phyloP scores from a whole-genome alignment of 2,797 vertebrate species.

The Arrhamphus sclerolepis region DNA sequence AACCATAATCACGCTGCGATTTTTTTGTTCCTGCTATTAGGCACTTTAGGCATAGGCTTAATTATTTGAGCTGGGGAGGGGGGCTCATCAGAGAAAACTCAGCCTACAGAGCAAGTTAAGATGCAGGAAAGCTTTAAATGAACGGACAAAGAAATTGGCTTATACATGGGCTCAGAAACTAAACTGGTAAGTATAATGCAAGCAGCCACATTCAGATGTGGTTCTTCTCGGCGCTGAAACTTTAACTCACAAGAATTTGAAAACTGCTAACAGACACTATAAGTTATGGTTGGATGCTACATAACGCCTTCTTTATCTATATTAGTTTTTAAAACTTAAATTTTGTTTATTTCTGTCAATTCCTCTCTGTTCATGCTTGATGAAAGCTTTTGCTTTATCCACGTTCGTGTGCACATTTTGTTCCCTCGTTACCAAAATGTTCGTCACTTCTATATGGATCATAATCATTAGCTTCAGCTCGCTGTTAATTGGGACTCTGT shows the following conservation, averaged over 20 bases:
- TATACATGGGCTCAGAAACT: not conserved
- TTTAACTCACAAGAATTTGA: not conserved
- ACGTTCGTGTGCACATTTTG: too few relatives aligned
- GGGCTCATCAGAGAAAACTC: slow-evolving; percentile 17
- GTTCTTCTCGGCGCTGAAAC: not conserved
- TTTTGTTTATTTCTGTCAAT: too few relatives aligned
- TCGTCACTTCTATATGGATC: slow-evolving; percentile 1
- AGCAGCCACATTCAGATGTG: too few relatives aligned
- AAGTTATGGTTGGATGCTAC: too few relatives aligned
- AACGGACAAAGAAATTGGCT: not conserved
- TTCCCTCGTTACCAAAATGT: not conserved
- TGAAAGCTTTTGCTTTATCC: too few relatives aligned
- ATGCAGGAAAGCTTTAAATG: not conserved
- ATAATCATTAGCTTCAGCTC: not conserved
- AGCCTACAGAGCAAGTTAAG: not conserved
- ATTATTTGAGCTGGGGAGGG: slow-evolving; percentile 42
- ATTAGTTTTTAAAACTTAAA: too few relatives aligned
- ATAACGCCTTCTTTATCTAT: too few relatives aligned
- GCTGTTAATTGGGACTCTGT: not conserved
- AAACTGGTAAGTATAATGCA: not conserved
- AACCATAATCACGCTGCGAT: slow-evolving; percentile 50
- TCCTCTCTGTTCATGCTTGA: too few relatives aligned
- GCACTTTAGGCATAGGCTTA: slow-evolving; percentile 59
- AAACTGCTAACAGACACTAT: not conserved
- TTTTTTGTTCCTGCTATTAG: slow-evolving; percentile 59